Conservation (phyloP, 2,113 vertebrate genomes). For the Cercocebus atys region DNA sequence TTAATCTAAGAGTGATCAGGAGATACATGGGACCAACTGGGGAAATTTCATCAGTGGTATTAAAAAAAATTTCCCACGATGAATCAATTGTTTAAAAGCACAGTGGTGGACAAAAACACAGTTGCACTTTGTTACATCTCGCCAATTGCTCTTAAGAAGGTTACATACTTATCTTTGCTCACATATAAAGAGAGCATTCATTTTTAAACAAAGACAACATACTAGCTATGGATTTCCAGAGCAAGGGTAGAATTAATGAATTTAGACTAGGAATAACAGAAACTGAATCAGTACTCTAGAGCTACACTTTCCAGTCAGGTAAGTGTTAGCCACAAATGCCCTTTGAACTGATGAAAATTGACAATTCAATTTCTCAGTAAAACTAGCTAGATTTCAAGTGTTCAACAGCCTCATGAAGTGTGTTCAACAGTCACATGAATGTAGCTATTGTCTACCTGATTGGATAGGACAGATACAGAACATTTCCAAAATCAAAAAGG, state of each 20-base stretch:
- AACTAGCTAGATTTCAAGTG: background rate
- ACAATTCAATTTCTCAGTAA: background rate
- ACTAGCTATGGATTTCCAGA: background rate
- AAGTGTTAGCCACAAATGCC: background rate
- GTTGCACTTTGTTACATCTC: background rate
- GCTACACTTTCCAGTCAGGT: background rate
- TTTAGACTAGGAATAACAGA: background rate
- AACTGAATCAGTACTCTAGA: background rate
- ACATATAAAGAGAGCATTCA: background rate
- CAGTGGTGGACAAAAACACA: background rate
- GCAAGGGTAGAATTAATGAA: background rate
- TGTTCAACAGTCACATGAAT: background rate
- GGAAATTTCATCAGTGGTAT: slow-evolving; percentile 46
- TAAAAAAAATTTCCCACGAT: background rate
- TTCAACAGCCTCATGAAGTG: background rate
- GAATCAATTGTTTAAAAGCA: slow-evolving; percentile 37
- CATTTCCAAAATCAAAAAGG: background rate
- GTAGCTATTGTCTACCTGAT: background rate
- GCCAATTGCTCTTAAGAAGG: background rate
- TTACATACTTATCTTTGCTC: background rate
- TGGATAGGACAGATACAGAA: background rate
- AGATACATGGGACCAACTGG: background rate
- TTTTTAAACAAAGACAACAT: background rate
- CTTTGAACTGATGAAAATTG: background rate
- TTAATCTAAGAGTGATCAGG: background rate